Conservation (phyloP, 2,888 invertebrate species). For the Chrysopilus asiliformis region DNA sequence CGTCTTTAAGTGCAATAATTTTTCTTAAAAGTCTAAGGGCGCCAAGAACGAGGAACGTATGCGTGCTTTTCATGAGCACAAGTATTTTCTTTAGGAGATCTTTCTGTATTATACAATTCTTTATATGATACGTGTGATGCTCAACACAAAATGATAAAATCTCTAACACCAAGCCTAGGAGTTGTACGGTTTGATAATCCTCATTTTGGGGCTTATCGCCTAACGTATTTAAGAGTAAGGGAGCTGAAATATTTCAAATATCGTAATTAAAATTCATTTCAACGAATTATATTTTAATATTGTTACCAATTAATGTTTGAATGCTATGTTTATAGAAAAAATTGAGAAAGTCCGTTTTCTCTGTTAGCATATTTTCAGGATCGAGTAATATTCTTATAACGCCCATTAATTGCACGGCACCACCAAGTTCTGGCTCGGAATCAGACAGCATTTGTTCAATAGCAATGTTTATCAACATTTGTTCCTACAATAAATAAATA, state of each 20-base stretch:
- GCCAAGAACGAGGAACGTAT: slow-evolving; percentile 93
- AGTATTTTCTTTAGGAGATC: slow-evolving; percentile 90
- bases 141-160: slow-evolving; percentile 96
- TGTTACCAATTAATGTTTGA: slow-evolving; percentile 79
- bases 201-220: slow-evolving; percentile 83
- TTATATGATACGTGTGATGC: slow-evolving; percentile 98
- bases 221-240: slow-evolving; percentile 84
- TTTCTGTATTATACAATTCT: slow-evolving; percentile 93
- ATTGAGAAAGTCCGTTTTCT: slow-evolving; percentile 95
- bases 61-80: slow-evolving; percentile 91
- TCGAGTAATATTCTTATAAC: slow-evolving; percentile 85
- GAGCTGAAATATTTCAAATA: slow-evolving; percentile 53
- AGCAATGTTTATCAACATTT: slow-evolving; percentile 86
- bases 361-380: slow-evolving; percentile 97
- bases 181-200: slow-evolving; percentile 93
- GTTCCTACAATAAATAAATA: slow-evolving; percentile 54
- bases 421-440: slow-evolving; percentile 91
- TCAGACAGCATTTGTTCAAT: slow-evolving; percentile 98
- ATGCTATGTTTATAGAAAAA: slow-evolving; percentile 99
- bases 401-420: slow-evolving; percentile 93
- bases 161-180: slow-evolving; percentile 88
- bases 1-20: slow-evolving; percentile 94
- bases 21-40: slow-evolving; percentile 95
- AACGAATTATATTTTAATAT: not conserved
- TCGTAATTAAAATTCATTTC: slow-evolving; percentile 8